phyloP scores from a whole-genome alignment of 2,113 vertebrate species.

The Lepisosteus osseus region DNA sequence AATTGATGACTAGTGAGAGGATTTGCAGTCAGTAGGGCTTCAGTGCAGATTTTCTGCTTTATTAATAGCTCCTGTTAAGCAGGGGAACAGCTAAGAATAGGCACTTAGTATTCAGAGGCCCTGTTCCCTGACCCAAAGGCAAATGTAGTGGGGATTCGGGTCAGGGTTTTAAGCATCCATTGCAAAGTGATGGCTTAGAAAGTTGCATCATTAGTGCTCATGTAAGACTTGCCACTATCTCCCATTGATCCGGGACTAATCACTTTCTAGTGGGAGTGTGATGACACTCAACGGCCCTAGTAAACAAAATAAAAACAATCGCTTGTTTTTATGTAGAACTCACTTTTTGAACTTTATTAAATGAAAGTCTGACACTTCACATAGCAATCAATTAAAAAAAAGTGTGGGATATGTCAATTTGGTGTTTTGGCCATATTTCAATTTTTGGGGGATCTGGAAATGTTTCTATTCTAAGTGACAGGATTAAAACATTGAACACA shows the following conservation, averaged over 20 bases:
- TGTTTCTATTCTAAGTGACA: not conserved
- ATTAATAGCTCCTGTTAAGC: constrained; percentile 20
- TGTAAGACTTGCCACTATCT: constrained; percentile 24
- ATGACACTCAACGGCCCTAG: not conserved
- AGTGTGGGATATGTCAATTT: not conserved
- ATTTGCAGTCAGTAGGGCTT: constrained; percentile 17
- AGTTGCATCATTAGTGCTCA: constrained; percentile 20
- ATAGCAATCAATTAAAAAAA: not conserved
- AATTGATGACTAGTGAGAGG: not conserved
- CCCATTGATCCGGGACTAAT: not conserved
- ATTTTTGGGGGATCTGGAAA: not conserved
- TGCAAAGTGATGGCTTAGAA: constrained; percentile 19
- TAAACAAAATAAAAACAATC: not conserved
- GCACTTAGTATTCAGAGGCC: constrained; percentile 8
- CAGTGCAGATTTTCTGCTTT: constrained; percentile 6
- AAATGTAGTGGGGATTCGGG: constrained; percentile 20
- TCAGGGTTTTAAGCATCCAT: constrained; percentile 10
- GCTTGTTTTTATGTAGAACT: not conserved
- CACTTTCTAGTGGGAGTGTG: not conserved
- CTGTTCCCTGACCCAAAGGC: constrained; percentile 9
- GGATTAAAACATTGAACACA: not conserved
- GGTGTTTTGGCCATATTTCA: no score
- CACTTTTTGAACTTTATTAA: not conserved
- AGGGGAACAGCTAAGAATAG: constrained; percentile 28
- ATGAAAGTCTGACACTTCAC: not conserved